phyloP scores from a whole-genome alignment of 1,140 invertebrate species.

The Ridgeia piscesae region DNA sequence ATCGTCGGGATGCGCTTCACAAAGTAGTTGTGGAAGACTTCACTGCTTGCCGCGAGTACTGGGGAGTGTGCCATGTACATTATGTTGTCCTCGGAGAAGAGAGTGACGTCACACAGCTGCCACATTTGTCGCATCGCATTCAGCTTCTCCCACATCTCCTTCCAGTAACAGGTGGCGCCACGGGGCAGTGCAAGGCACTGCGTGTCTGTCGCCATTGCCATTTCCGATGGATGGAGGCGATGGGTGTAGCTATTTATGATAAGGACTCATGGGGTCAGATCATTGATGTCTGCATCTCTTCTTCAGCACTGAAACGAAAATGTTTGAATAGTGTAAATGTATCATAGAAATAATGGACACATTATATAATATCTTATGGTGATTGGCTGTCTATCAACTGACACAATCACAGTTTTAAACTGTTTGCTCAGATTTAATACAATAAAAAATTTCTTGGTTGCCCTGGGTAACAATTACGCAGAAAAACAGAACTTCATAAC shows the following conservation, averaged over 20 bases:
- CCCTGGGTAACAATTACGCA: too few species aligned
- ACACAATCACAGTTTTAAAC: not conserved
- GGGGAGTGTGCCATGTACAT: slow-evolving; percentile 25
- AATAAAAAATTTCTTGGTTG: not conserved
- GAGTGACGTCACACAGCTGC: slow-evolving; percentile 24
- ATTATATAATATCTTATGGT: too few species aligned
- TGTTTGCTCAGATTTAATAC: not conserved
- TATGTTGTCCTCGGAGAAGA: slow-evolving; percentile 18
- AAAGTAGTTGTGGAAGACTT: slow-evolving; percentile 18
- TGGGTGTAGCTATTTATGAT: not conserved
- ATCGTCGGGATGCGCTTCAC: not conserved
- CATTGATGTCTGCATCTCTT: not conserved
- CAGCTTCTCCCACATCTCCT: slow-evolving; percentile 24
- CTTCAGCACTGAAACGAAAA: not conserved
- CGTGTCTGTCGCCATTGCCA: not conserved
- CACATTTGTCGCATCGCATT: slow-evolving; percentile 22
- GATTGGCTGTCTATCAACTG: not conserved
- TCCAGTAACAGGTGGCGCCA: slow-evolving; percentile 28
- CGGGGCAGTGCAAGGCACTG: slow-evolving; percentile 14
- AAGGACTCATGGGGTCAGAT: not conserved
- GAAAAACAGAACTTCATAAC: too few species aligned
- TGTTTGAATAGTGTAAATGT: not conserved
- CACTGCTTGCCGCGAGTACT: slow-evolving; percentile 27
- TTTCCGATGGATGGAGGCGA: not conserved
- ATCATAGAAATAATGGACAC: not conserved